Evolutionary conservation across 2,797 vertebrate species (phyloP).

Genomic region (Microchirus variegatus): DNA sequence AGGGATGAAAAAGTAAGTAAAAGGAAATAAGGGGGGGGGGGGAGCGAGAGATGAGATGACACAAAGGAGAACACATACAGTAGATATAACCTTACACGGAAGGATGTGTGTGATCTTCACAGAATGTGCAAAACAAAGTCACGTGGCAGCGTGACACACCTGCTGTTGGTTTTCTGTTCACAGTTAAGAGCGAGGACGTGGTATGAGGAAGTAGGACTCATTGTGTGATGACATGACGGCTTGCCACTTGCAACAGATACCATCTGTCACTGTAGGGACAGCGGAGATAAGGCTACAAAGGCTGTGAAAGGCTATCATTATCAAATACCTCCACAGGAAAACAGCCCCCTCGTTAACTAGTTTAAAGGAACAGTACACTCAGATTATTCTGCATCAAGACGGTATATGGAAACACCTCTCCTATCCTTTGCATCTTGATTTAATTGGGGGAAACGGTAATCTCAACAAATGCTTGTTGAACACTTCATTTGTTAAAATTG

Average conservation of each 20-base stretch:
- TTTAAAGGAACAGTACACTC: constrained; percentile 33
- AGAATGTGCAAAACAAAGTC: constrained; percentile 30
- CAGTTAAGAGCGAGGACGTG: constrained; percentile 9
- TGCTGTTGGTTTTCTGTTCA: constrained; percentile 47
- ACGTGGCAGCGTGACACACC: constrained; percentile 13
- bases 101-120: neutral
- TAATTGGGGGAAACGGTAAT: neutral
- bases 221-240: constrained; percentile 25
- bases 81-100: neutral
- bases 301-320: constrained; percentile 36
- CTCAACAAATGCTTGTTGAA: neutral
- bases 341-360: constrained; percentile 7
- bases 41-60: constrained; percentile 7
- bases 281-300: constrained; percentile 37
- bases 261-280: constrained; percentile 53
- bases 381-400: neutral
- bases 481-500: too few relatives aligned
- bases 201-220: constrained; percentile 12
- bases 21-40: neutral
- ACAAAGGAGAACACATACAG: constrained; percentile 26
- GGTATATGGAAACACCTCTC: neutral
- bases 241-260: constrained; percentile 47
- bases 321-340: constrained; percentile 32
- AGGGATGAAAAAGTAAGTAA: constrained; percentile 12
- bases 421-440: neutral